phyloP scores from a whole-genome alignment of 2,888 invertebrate genomes.

The Amphipoea oculea region DNA sequence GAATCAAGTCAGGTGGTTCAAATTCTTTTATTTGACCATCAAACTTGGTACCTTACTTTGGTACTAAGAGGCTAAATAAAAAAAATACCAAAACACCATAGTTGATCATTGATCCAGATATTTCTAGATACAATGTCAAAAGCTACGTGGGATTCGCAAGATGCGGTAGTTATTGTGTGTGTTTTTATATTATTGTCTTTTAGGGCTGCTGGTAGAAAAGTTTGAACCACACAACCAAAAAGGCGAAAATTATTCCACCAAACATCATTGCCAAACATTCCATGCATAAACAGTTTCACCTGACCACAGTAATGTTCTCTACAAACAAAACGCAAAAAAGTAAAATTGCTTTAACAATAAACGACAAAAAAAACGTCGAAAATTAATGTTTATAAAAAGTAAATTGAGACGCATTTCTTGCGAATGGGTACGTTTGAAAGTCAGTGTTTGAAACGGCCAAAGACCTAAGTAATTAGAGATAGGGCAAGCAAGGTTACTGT shows the following conservation, averaged over 20 bases:
- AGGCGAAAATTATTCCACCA: slow-evolving; percentile 4
- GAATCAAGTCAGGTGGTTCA: neutral
- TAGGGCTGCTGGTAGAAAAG: neutral
- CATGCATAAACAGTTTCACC: slow-evolving; percentile 45
- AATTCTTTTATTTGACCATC: neutral
- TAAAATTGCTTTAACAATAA: slow-evolving; percentile 54
- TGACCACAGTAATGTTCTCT: slow-evolving; percentile 49
- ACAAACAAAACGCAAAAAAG: slow-evolving; percentile 57
- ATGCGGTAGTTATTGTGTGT: neutral
- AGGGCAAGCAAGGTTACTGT: slow-evolving; percentile 82
- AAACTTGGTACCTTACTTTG: neutral
- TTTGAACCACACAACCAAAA: neutral
- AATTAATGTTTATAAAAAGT: slow-evolving; percentile 77
- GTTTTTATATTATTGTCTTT: too few species aligned
- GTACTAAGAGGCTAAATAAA: neutral
- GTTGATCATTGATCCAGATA: too few species aligned
- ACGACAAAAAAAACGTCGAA: slow-evolving; percentile 53
- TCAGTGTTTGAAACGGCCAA: slow-evolving; percentile 83
- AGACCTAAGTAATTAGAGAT: slow-evolving; percentile 83
- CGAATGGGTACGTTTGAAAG: slow-evolving; percentile 85
- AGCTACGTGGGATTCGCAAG: neutral
- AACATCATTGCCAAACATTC: slow-evolving; percentile 29
- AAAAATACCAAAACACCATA: neutral
- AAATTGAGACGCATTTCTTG: slow-evolving; percentile 84
- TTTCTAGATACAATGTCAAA: neutral